Percentiles rank a stretch among this genome's conserved stretches.
phyloP scores from a whole-genome alignment of 2,888 invertebrate genomes.

The Thymelicus acteon region DNA sequence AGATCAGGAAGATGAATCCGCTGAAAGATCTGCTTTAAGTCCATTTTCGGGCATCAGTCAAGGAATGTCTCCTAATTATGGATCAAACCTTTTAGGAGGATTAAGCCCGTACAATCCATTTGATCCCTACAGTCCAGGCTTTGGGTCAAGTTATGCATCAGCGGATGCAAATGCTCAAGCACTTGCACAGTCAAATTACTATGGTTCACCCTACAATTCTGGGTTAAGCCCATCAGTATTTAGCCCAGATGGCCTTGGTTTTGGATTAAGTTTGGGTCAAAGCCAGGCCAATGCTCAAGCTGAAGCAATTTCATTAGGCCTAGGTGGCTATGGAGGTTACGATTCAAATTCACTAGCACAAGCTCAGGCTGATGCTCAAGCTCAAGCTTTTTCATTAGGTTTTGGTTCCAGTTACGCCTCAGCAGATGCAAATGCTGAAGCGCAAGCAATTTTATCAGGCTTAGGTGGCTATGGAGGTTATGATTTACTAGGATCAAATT shows the following conservation, averaged over 20 bases:
- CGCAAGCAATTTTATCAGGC: neutral
- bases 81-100: neutral
- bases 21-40: conserved; percentile 26
- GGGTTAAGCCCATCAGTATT: no score
- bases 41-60: neutral
- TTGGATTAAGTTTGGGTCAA: no score
- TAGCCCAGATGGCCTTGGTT: no score
- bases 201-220: no score
- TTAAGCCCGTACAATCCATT: neutral
- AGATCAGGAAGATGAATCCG: conserved; percentile 25
- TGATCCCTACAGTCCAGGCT: neutral
- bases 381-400: neutral
- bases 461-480: neutral
- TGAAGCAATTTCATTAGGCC: neutral
- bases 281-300: conserved; percentile 26
- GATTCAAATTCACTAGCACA: conserved; percentile 1
- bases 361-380: conserved; percentile 27
- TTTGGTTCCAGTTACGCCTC: conserved; percentile 10
- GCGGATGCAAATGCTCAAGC: conserved; percentile 38
- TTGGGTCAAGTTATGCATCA: conserved; percentile 23
- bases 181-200: neutral
- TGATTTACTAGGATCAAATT: conserved; percentile 5
- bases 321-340: neutral
- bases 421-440: conserved; percentile 18
- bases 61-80: conserved; percentile 5